A percentile compares a stretch with the other conserved stretches of the same genome.
Evolutionary conservation across 2,113 vertebrate genomes (phyloP).

Genomic region (Istiophorus platypterus): DNA sequence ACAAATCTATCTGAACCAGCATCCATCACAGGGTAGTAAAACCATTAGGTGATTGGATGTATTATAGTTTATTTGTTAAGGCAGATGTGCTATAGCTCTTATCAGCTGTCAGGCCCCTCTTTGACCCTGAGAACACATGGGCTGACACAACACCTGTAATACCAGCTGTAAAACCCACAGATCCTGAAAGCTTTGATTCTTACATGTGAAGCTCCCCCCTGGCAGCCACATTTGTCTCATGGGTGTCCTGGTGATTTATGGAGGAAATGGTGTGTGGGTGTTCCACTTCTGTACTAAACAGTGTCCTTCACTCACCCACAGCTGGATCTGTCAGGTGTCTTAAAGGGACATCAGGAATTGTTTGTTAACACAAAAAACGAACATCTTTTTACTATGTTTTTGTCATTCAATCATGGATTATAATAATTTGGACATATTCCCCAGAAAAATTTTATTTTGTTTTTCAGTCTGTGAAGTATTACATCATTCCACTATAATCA

Average conservation of each 20-base stretch:
- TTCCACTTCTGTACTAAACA: constrained; percentile 38
- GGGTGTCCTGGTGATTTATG: constrained; percentile 53
- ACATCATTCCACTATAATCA: constrained; percentile 40
- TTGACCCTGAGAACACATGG: constrained; percentile 47
- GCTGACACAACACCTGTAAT: constrained; percentile 41
- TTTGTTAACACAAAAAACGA: neutral
- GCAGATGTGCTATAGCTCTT: constrained; percentile 44
- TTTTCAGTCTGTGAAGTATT: constrained; percentile 20
- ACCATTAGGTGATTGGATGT: neutral
- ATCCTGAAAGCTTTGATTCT: constrained; percentile 17
- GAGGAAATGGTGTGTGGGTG: constrained; percentile 52
- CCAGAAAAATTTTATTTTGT: constrained; percentile 26
- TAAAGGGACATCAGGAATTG: neutral
- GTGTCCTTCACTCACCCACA: neutral
- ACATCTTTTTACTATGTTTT: neutral
- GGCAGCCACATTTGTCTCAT: constrained; percentile 50
- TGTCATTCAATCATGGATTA: neutral
- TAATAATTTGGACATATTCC: neutral
- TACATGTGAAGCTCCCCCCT: constrained; percentile 24
- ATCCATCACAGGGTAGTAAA: constrained; percentile 46
- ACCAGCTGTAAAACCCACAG: constrained; percentile 49
- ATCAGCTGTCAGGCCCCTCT: constrained; percentile 36
- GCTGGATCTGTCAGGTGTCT: constrained; percentile 23
- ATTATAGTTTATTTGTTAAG: constrained; percentile 40
- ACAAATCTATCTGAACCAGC: neutral